These are phyloP conservation scores for Drosophila athabasca DNA, from an alignment of 1,140 invertebrate species.

Conservation along the genomic window DNA sequence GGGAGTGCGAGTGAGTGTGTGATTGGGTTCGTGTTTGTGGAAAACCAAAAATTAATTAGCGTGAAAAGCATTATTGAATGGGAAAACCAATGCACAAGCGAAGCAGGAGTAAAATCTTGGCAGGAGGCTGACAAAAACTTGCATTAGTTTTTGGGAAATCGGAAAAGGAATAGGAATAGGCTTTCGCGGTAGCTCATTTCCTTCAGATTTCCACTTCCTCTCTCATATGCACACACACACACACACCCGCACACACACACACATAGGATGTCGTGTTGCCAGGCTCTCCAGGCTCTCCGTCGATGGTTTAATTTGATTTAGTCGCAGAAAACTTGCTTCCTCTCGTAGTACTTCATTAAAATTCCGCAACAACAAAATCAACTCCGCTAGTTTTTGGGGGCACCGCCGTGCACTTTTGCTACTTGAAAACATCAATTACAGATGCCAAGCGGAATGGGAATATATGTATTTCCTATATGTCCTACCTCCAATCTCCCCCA, in stretches of 20 bases:
- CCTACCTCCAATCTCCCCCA: slow-evolving; percentile 3
- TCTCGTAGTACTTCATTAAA: slow-evolving; percentile 70
- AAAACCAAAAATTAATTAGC: slow-evolving; percentile 79
- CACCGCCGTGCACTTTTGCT: slow-evolving; percentile 58
- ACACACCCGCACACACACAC: slow-evolving; percentile 1
- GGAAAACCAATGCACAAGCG: slow-evolving; percentile 35
- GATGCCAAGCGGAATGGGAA: slow-evolving; percentile 9
- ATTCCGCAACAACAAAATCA: slow-evolving; percentile 78
- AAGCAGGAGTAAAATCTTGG: neutral
- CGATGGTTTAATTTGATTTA: slow-evolving; percentile 77
- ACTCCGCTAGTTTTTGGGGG: slow-evolving; percentile 56
- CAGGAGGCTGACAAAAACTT: slow-evolving; percentile 62
- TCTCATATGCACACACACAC: neutral
- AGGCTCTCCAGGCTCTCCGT: neutral
- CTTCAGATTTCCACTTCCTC: slow-evolving; percentile 22
- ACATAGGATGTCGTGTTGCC: slow-evolving; percentile 2
- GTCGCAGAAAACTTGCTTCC: slow-evolving; percentile 71
- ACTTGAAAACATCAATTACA: slow-evolving; percentile 75
- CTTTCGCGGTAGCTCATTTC: slow-evolving; percentile 57
- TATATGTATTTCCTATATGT: slow-evolving; percentile 52
- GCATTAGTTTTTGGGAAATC: slow-evolving; percentile 67
- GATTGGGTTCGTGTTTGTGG: slow-evolving; percentile 47
- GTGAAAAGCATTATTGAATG: slow-evolving; percentile 78
- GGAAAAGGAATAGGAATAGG: neutral
- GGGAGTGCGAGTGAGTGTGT: slow-evolving; percentile 23